Conservation (phyloP, 1,140 invertebrate genomes). For the Maconellicoccus hirsutus region DNA sequence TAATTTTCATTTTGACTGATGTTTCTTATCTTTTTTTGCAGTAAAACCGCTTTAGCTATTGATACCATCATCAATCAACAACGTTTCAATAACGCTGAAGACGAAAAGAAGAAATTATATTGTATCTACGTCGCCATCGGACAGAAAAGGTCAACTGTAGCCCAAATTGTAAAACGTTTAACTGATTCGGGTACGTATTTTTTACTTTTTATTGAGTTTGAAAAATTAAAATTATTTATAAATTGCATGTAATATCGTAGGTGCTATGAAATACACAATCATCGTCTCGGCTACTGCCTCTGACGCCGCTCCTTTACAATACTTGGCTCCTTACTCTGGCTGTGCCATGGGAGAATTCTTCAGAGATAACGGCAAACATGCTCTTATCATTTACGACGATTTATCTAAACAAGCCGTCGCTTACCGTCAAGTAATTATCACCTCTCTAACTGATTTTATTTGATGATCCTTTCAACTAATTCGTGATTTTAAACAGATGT, state of each 20-base stretch:
- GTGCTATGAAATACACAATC: constrained; percentile 96
- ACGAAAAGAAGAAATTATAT: constrained; percentile 98
- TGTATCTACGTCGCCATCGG: constrained; percentile 99
- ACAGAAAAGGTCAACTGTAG: constrained; percentile 98
- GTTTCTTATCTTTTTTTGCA: constrained; percentile 33
- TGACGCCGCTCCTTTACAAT: constrained; percentile 98
- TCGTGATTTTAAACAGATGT: constrained; percentile 58
- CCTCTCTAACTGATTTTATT: neutral
- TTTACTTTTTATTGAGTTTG: neutral
- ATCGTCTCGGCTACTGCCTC: constrained; percentile 98
- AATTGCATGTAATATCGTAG: constrained; percentile 35
- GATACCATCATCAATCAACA: constrained; percentile 99
- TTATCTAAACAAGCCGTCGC: constrained; percentile 99
- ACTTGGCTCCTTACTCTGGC: constrained; percentile 96
- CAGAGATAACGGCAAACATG: constrained; percentile 98
- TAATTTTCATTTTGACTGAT: no score
- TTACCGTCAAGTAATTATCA: constrained; percentile 70
- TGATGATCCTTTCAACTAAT: neutral
- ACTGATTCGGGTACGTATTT: constrained; percentile 59
- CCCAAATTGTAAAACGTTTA: constrained; percentile 95
- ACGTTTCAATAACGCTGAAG: constrained; percentile 86
- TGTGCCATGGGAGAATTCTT: constrained; percentile 99
- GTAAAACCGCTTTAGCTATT: constrained; percentile 98
- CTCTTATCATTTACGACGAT: constrained; percentile 99
- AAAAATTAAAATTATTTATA: neutral